Evolutionary conservation across 2,888 invertebrate genomes (phyloP).

Genomic region (Trachelus stipa): DNA sequence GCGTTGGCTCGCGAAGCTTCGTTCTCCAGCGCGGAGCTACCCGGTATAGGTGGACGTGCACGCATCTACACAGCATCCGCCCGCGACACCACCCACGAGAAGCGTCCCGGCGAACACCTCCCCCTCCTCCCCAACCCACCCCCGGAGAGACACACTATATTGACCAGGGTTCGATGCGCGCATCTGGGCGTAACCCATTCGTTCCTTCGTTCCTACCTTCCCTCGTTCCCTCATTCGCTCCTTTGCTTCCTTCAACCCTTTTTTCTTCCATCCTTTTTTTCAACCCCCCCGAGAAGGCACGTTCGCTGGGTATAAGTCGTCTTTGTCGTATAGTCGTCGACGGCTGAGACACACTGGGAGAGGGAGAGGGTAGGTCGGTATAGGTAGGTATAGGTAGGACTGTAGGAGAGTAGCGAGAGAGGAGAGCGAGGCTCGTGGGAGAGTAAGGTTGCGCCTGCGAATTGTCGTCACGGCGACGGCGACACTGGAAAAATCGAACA

Average conservation of each 20-base stretch:
- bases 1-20: slow-evolving; percentile 20
- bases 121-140: slow-evolving; percentile 28
- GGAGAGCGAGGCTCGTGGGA: slow-evolving; percentile 34
- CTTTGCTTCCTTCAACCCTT: slow-evolving; percentile 16
- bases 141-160: slow-evolving; percentile 51
- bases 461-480: slow-evolving; percentile 64
- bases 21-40: neutral
- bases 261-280: neutral
- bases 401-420: slow-evolving; percentile 25
- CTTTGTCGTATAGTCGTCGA: neutral
- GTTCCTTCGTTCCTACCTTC: slow-evolving; percentile 45
- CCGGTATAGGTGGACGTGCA: slow-evolving; percentile 66
- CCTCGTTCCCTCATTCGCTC: slow-evolving; percentile 35
- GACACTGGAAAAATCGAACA: slow-evolving; percentile 67
- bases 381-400: slow-evolving; percentile 20
- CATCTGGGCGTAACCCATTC: slow-evolving; percentile 67
- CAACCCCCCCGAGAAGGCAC: neutral
- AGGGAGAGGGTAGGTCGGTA: slow-evolving; percentile 10
- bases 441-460: slow-evolving; percentile 64
- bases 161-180: slow-evolving; percentile 67
- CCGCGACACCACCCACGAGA: slow-evolving; percentile 54
- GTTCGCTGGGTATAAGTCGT: neutral
- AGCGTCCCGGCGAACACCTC: slow-evolving; percentile 49
- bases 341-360: slow-evolving; percentile 28
- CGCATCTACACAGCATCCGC: slow-evolving; percentile 64